A percentile compares a stretch with the other conserved stretches of the same genome.
These are phyloP conservation scores for Andrena marginata DNA, from an alignment of 2,888 invertebrate species.

Conservation along the genomic window DNA sequence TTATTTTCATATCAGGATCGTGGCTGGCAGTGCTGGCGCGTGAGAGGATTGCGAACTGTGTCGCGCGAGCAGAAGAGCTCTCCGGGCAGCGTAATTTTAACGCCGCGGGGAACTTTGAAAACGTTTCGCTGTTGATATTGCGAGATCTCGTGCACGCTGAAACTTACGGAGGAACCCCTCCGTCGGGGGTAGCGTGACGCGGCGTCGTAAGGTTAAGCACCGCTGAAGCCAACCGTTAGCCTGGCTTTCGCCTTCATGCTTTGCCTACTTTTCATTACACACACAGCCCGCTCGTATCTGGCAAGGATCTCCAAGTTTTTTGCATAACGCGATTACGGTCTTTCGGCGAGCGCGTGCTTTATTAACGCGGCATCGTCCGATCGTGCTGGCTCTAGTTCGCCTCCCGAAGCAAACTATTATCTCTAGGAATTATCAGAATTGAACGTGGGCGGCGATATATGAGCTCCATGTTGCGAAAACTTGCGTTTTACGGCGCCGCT, in stretches of 20 bases:
- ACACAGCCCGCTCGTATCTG: conserved; percentile 48
- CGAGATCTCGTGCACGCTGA: conserved; percentile 64
- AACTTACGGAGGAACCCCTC: conserved; percentile 48
- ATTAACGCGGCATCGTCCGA: conserved; percentile 54
- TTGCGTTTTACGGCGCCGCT: conserved; percentile 6
- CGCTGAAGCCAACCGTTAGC: conserved; percentile 36
- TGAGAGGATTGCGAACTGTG: conserved; percentile 6
- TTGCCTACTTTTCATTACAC: conserved; percentile 64
- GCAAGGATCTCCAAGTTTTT: conserved; percentile 52
- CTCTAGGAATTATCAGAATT: conserved; percentile 49
- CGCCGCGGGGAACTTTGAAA: conserved; percentile 48
- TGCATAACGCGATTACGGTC: conserved; percentile 63
- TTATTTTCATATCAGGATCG: conserved; percentile 2
- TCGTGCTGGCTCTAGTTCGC: conserved; percentile 33
- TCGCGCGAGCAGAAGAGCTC: conserved; percentile 10
- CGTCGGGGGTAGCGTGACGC: conserved; percentile 68
- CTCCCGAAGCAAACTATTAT: conserved; percentile 41
- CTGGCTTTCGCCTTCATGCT: conserved; percentile 43
- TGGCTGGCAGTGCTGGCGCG: background rate
- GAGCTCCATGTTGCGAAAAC: conserved; percentile 32
- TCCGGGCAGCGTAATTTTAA: conserved; percentile 40
- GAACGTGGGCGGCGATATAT: conserved; percentile 35
- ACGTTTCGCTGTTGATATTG: conserved; percentile 63
- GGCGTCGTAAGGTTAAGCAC: conserved; percentile 73
- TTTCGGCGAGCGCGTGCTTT: conserved; percentile 47